phyloP scores from a whole-genome alignment of 2,113 vertebrate species.

The Hiodon alosoides region DNA sequence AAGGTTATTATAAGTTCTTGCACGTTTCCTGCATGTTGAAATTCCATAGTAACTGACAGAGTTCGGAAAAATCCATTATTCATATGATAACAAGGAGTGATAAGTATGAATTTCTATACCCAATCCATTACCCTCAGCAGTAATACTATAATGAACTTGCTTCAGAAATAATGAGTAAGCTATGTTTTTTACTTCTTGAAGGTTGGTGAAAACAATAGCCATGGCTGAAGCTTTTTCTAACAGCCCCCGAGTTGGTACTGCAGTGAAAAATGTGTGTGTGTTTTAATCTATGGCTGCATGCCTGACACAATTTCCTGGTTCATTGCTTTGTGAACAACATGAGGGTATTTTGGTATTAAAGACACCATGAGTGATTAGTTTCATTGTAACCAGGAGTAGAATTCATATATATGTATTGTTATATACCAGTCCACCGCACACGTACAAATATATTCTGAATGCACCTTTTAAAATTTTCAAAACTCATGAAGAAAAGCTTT shows the following conservation, averaged over 20 bases:
- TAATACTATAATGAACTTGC: no score
- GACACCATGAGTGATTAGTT: not conserved
- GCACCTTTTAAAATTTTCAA: not conserved
- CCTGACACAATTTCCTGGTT: slow-evolving; percentile 10
- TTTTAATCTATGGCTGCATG: slow-evolving; percentile 14
- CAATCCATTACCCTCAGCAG: no score
- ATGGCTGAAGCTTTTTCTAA: not conserved
- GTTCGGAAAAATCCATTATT: no score
- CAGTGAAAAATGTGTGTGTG: slow-evolving; percentile 8
- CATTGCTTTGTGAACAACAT: not conserved
- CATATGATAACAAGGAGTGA: no score
- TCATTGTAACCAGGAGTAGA: not conserved
- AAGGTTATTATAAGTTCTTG: no score
- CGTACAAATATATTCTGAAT: not conserved
- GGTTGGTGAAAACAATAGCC: not conserved
- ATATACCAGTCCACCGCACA: not conserved
- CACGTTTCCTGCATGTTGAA: no score
- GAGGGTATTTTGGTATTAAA: not conserved
- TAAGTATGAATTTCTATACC: no score
- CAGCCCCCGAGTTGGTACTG: not conserved
- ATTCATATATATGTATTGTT: not conserved
- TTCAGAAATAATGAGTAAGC: no score
- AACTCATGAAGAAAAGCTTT: not conserved
- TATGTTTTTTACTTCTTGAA: no score
- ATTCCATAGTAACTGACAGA: no score